Percentiles rank a stretch among this genome's conserved stretches.
These are phyloP conservation scores for Leptinotarsa texana DNA, from an alignment of 1,140 invertebrate genomes.

Conservation along the genomic window DNA sequence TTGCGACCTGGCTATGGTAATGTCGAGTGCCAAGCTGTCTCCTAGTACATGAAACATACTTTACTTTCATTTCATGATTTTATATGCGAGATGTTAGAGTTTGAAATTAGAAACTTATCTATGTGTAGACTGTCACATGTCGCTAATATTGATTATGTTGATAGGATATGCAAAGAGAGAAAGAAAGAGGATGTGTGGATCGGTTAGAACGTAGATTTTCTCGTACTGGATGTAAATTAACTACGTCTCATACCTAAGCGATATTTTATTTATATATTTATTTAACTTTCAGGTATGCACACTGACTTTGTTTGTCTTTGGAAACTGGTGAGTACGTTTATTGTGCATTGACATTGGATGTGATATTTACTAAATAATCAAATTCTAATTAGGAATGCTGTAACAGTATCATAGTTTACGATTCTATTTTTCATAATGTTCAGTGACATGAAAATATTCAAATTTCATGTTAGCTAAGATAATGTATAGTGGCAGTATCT, in stretches of 20 bases:
- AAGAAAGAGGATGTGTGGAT: not conserved
- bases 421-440: too few relatives aligned
- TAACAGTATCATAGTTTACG: too few relatives aligned
- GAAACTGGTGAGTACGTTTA: slow-evolving; percentile 1
- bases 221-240: not conserved
- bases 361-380: too few relatives aligned
- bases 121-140: slow-evolving; percentile 5
- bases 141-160: not conserved
- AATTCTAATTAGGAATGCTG: too few relatives aligned
- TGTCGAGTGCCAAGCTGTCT: slow-evolving; percentile 1
- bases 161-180: slow-evolving; percentile 3
- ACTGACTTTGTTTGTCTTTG: not conserved
- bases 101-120: slow-evolving; percentile 3
- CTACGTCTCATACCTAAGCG: not conserved
- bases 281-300: not conserved
- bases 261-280: not conserved
- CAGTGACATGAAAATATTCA: too few relatives aligned
- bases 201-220: not conserved
- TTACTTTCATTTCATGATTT: not conserved
- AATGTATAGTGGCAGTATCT: too few relatives aligned
- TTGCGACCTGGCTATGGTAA: too few relatives aligned
- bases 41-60: not conserved
- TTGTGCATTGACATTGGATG: not conserved
- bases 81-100: not conserved
- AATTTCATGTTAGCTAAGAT: too few relatives aligned